Percentiles rank a stretch among this genome's conserved stretches.
These are phyloP conservation scores for Sebastiscus albofasciatus DNA, from an alignment of 2,797 vertebrate species.

Conservation along the genomic window DNA sequence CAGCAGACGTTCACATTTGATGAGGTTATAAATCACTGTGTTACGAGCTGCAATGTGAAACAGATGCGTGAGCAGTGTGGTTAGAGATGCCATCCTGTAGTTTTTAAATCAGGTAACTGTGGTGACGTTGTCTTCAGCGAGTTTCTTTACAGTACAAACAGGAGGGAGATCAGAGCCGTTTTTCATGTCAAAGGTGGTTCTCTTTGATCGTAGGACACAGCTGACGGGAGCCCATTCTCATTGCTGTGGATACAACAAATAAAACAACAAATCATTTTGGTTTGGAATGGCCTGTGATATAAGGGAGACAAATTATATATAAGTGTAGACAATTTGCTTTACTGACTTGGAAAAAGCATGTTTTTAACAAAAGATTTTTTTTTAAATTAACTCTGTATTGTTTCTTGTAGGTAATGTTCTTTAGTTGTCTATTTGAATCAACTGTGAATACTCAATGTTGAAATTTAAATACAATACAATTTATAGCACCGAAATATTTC, in stretches of 20 bases:
- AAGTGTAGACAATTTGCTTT: background rate
- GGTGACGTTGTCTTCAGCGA: background rate
- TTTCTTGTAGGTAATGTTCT: background rate
- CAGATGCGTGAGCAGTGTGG: constrained; percentile 22
- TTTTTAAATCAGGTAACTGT: constrained; percentile 9
- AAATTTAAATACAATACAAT: background rate
- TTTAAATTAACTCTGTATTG: background rate
- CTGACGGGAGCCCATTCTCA: constrained; percentile 72
- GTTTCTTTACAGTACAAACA: constrained; percentile 7
- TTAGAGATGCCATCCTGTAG: background rate
- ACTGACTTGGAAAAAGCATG: background rate
- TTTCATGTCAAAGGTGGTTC: constrained; percentile 44
- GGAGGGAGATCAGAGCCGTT: background rate
- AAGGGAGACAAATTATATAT: background rate
- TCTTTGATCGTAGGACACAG: constrained; percentile 59
- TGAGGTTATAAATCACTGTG: constrained; percentile 33
- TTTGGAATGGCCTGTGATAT: background rate
- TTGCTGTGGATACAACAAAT: constrained; percentile 56
- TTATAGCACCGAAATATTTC: background rate
- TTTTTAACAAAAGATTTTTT: background rate
- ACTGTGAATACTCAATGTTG: background rate
- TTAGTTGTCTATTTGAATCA: background rate
- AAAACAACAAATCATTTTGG: background rate
- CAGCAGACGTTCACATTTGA: constrained; percentile 31
- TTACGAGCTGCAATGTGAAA: constrained; percentile 22